Conservation (phyloP, 1,140 invertebrate species). For the Battus philenor region DNA sequence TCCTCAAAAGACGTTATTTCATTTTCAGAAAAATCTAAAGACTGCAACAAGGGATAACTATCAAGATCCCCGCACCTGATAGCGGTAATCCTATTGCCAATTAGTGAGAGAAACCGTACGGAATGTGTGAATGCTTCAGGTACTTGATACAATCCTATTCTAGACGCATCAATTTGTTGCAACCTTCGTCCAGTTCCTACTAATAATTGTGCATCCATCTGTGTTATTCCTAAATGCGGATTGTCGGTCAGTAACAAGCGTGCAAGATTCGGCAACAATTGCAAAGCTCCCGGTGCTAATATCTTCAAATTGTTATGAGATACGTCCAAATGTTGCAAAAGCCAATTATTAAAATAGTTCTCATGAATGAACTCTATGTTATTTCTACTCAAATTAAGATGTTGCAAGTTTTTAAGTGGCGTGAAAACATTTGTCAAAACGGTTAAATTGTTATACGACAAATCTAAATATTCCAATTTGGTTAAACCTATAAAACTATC, state of each 20-base stretch:
- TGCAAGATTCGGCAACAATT: conserved; percentile 85
- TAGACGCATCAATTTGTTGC: conserved; percentile 88
- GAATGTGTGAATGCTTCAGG: conserved; percentile 90
- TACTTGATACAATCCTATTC: conserved; percentile 85
- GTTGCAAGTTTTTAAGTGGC: conserved; percentile 79
- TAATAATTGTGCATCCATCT: conserved; percentile 78
- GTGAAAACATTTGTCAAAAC: conserved; percentile 78
- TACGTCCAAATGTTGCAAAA: conserved; percentile 87
- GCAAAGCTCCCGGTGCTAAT: conserved; percentile 83
- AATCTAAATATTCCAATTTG: conserved; percentile 77
- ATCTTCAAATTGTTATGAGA: conserved; percentile 85
- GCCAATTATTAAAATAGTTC: conserved; percentile 69
- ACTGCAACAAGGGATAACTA: conserved; percentile 89
- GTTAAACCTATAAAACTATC: conserved; percentile 72
- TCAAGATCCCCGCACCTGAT: conserved; percentile 91
- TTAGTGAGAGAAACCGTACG: conserved; percentile 85
- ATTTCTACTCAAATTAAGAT: conserved; percentile 84
- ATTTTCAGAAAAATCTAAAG: conserved; percentile 89
- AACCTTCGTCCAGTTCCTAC: conserved; percentile 83
- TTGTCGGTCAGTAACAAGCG: conserved; percentile 86
- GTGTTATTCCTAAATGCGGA: conserved; percentile 76
- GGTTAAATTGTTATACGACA: conserved; percentile 78
- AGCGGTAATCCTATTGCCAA: conserved; percentile 83
- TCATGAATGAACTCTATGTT: conserved; percentile 81
- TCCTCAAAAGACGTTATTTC: conserved; percentile 87